Evolutionary conservation across 2,113 vertebrate genomes (phyloP).

Genomic region (Globicephala melas): DNA sequence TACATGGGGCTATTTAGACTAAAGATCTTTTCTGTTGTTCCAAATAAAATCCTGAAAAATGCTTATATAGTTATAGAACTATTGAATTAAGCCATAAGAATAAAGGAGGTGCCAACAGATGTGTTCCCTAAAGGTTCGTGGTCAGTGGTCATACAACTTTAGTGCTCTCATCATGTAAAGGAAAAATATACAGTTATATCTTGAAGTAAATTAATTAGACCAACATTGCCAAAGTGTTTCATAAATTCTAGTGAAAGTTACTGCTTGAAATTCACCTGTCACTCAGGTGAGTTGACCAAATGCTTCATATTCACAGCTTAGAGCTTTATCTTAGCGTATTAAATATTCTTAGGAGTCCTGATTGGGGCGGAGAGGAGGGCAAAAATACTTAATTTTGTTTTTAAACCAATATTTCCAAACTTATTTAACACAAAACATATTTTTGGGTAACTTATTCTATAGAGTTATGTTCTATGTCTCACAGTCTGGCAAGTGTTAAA

Average conservation of each 20-base stretch:
- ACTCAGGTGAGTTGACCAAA: background rate
- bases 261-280: background rate
- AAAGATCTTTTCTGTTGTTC: background rate
- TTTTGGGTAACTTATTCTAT: background rate
- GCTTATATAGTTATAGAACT: background rate
- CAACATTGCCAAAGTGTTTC: background rate
- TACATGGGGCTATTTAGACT: background rate
- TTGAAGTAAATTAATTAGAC: constrained; percentile 1
- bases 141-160: background rate
- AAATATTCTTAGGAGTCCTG: background rate
- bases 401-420: background rate
- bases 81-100: background rate
- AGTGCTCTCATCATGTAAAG: background rate
- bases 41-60: background rate
- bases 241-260: constrained; percentile 15
- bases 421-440: background rate
- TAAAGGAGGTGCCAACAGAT: background rate
- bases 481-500: background rate
- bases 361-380: no score
- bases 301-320: background rate
- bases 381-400: background rate
- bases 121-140: background rate
- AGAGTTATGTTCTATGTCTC: background rate
- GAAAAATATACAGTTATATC: background rate
- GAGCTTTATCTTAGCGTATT: background rate